Base-by-base conservation (phyloP, 2,797 vertebrate species). In the Crenuchus spilurus region DNA sequence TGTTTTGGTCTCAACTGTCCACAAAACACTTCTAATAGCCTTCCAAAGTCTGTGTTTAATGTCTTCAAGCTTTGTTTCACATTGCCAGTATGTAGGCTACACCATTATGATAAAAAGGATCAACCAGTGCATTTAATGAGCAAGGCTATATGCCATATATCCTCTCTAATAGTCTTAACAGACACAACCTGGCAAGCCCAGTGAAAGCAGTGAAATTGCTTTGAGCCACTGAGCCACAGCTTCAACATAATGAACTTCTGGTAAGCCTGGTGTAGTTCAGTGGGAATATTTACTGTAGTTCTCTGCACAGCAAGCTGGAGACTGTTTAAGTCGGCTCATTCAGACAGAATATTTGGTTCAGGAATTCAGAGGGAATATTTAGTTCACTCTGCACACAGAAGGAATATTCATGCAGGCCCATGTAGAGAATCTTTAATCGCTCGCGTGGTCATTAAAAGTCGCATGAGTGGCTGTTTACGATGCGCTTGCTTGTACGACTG, bases 221-320 rank as follows among this genome's bases (percentile, higher is more conserved):
- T 69, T 69, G 54, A 63, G 49, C 14, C 35, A 55, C 30, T 39
- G 44, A 39, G 28, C 26, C 44, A 26, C 9, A 3, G 14, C 16
- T 44, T 28, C 37, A 30, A 1, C 3, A 51, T 66, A 64, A 79
- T 72, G 54, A 46, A 35, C 44, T 20, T 11, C n/a, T 63, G 30
- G 66, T 44, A 68, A 16, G 18, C 22, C 31, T 54, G 24, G 26
- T 24, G 33, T 39, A 61, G 46, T 57, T 58, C 28, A 33, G 37
- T 26, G 62, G 70, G 63, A 66, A 74, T 80, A 64, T 54, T 54
- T 72, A 73, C 39, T 61, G 65, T 49, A 48, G 41, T 75, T n/a
- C 39, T 49, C 14, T 11, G 31, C 10, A 37, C 14, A 49, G 46
- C 37, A 49, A 55, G 39, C 22, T 69, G 64, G 33, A 54, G 74